Conservation (phyloP, 2,113 vertebrate genomes). For the Callorhinus ursinus region DNA sequence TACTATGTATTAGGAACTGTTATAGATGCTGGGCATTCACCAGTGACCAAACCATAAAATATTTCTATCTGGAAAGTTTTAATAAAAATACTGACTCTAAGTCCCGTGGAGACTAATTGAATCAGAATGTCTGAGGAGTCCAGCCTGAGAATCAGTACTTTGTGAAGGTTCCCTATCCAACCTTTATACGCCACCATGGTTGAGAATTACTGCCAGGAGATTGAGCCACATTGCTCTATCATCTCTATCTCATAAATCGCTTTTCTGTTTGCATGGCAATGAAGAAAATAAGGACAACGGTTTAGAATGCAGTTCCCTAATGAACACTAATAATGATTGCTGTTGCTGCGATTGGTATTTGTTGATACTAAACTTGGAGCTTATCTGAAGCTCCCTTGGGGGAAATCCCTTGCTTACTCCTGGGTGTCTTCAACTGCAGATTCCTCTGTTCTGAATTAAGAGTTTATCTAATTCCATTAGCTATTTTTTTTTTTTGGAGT, state of each 20-base stretch:
- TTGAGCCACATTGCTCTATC: background rate
- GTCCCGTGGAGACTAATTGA: background rate
- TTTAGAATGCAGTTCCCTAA: background rate
- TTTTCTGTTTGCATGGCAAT: background rate
- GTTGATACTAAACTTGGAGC: background rate
- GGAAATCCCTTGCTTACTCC: background rate
- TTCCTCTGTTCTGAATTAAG: background rate
- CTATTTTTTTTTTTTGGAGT: background rate
- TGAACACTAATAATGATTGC: background rate
- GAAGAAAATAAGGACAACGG: background rate
- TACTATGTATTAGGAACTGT: background rate
- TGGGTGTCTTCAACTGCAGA: background rate
- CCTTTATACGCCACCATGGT: background rate
- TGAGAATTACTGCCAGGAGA: background rate
- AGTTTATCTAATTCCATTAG: background rate
- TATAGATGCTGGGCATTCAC: background rate
- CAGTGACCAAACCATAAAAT: background rate
- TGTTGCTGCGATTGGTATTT: background rate
- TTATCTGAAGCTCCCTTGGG: background rate
- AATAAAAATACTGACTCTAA: background rate
- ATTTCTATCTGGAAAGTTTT: background rate
- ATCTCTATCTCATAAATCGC: background rate
- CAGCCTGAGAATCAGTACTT: background rate
- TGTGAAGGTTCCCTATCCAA: background rate
- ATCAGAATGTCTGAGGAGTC: background rate